Evolutionary conservation across 2,113 vertebrate genomes (phyloP).

Genomic region (Anoplopoma fimbria): DNA sequence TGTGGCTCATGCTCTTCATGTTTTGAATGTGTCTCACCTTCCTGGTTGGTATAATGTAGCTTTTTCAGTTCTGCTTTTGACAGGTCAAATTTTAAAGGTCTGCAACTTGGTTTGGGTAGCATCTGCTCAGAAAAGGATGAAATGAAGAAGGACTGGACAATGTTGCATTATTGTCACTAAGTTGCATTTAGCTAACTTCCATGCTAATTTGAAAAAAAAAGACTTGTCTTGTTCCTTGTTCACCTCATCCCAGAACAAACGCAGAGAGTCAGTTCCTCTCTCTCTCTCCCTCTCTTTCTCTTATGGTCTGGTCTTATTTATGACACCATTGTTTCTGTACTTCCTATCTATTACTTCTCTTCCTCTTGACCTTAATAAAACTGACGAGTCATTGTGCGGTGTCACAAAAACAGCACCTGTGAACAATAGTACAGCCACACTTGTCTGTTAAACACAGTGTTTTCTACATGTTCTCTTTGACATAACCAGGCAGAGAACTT

Average conservation of each 20-base stretch:
- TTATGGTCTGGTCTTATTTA: conserved; percentile 53
- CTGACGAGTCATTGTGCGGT: conserved; percentile 58
- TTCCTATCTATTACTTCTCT: conserved; percentile 74
- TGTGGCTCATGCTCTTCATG: conserved; percentile 46
- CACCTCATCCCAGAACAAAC: conserved; percentile 54
- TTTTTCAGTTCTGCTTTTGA: conserved; percentile 64
- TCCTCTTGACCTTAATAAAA: conserved; percentile 70
- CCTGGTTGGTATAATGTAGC: conserved; percentile 41
- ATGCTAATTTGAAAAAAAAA: conserved; percentile 23
- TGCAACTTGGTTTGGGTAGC: conserved; percentile 54
- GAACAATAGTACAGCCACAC: conserved; percentile 51
- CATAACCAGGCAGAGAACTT: conserved; percentile 34
- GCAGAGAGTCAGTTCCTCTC: conserved; percentile 51
- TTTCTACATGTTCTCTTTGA: conserved; percentile 53
- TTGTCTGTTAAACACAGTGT: conserved; percentile 40
- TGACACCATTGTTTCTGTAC: conserved; percentile 72
- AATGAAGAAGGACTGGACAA: conserved; percentile 59
- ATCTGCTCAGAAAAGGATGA: conserved; percentile 45
- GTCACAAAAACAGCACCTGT: conserved; percentile 58
- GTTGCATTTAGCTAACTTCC: conserved; percentile 9
- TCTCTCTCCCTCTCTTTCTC: conserved; percentile 40
- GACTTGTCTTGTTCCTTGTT: conserved; percentile 60
- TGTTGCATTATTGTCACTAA: background rate
- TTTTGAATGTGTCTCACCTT: conserved; percentile 44
- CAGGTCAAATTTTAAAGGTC: conserved; percentile 39